Evolutionary conservation across 2,113 vertebrate genomes (phyloP), one percentile per base, ranked within the genome.

Genomic region (Chascanopsetta lugubris): DNA sequence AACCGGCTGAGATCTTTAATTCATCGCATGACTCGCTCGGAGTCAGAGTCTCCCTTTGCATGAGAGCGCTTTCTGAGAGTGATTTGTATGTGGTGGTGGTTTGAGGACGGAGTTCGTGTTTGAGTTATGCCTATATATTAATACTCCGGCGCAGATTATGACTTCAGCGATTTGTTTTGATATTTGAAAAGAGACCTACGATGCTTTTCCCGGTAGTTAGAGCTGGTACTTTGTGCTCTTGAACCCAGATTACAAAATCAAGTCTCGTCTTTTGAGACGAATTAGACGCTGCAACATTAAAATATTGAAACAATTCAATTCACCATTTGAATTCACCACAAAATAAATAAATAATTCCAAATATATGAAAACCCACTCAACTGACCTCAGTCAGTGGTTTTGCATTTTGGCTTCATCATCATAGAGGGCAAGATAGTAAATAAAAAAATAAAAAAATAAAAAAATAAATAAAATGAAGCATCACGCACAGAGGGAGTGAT

Each of bases 1-100:
- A 63, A 53, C 11, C 47, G 20, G 48, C 36, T 20, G 32, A 51
- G 5, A 29, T 22, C 61, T 42, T 21, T 32, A 54, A 53, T 45
- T 53, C 48, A 43, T 12, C 10, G 48, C 34, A 30, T 22, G 34
- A 43, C 48, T 29, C 15, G 36, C 36, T 27, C 32, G 13, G 38
- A 27, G 26, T 32, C 48, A 43, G 48, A 8, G 3, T 17, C 24
- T 18, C 13, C 0, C 17, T 27, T 21, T 27, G 48, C 32, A 30
- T n/a, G 17, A 1, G 38, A 40, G 38, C 36, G 22, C 24, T 61
- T 48, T 25, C 29, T 8, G 36, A 20, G 26, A 26, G 22, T 50
- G 49, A 54, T 43, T 64, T 30, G n/a, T n/a, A 32, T 65, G 12
- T 13, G 13, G 6, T 8, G 8, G 15, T 53, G 21, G 24, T 22